Evolutionary conservation across 2,797 vertebrate species (phyloP).

Genomic region (Adrianichthys oophorus): DNA sequence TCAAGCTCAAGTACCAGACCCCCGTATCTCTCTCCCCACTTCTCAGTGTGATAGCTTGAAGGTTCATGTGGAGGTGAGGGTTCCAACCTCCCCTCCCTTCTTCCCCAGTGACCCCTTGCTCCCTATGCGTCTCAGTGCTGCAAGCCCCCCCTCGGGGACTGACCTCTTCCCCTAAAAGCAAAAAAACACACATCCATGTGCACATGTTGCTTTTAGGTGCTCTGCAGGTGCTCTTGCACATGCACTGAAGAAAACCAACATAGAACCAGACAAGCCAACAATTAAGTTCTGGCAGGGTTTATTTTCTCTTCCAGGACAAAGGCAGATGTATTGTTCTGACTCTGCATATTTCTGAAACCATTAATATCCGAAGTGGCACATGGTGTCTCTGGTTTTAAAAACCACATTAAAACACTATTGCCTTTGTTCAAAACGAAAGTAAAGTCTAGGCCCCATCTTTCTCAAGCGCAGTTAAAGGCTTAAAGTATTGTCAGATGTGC

Average conservation of each 20-base stretch:
- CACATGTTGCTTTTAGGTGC: constrained; percentile 45
- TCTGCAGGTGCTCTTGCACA: constrained; percentile 60
- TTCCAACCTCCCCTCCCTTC: constrained; percentile 33
- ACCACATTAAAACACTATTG: constrained; percentile 5
- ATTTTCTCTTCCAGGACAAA: constrained; percentile 12
- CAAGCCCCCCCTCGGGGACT: constrained; percentile 62
- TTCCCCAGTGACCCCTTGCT: constrained; percentile 61
- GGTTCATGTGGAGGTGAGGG: constrained; percentile 71
- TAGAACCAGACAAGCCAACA: constrained; percentile 1
- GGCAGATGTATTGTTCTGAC: constrained; percentile 1
- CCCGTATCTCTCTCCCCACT: constrained; percentile 17
- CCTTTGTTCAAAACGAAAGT: constrained; percentile 28
- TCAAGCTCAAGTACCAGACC: constrained; percentile 72
- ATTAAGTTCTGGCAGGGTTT: constrained; percentile 15
- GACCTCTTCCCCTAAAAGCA: constrained; percentile 56
- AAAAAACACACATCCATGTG: constrained; percentile 24
- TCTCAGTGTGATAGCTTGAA: constrained; percentile 45
- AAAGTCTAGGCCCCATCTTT: constrained; percentile 32
- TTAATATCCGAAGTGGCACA: constrained; percentile 7
- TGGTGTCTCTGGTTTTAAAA: constrained; percentile 8
- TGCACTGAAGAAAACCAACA: constrained; percentile 16
- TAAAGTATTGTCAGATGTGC: constrained; percentile 26
- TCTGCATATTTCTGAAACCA: constrained; percentile 11
- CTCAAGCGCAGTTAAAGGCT: constrained; percentile 31
- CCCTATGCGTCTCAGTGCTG: constrained; percentile 56